phyloP scores from a whole-genome alignment of 2,113 vertebrate genomes.

The Psilopogon haemacephalus region DNA sequence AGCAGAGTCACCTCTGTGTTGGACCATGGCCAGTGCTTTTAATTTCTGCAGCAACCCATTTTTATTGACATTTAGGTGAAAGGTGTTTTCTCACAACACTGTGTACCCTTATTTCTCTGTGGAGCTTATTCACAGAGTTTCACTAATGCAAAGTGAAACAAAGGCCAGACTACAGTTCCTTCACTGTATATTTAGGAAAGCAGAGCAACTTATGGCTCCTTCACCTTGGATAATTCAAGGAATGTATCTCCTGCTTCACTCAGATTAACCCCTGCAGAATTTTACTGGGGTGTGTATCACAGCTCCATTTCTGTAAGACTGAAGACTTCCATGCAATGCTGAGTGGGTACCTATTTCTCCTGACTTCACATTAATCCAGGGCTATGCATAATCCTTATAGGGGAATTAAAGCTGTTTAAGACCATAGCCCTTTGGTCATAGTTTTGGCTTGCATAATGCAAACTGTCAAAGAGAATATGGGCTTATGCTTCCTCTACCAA shows the following conservation, averaged over 20 bases:
- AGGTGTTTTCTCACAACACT: neutral
- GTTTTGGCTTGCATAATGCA: neutral
- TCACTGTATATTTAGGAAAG: neutral
- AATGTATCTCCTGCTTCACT: neutral
- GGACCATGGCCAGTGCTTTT: neutral
- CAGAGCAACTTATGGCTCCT: neutral
- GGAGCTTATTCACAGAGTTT: neutral
- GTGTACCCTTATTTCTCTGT: neutral
- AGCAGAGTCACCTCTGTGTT: neutral
- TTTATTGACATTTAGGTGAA: neutral
- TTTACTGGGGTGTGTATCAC: neutral
- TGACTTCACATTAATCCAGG: neutral
- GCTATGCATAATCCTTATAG: neutral
- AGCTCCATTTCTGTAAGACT: neutral
- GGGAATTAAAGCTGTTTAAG: neutral
- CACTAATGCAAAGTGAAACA: neutral
- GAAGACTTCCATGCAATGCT: neutral
- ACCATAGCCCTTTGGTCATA: neutral
- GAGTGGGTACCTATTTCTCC: neutral
- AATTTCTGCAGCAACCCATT: neutral
- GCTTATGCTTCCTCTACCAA: neutral
- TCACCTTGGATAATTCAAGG: neutral
- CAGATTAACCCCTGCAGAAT: neutral
- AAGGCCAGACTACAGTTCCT: neutral
- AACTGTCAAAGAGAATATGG: neutral